These are phyloP conservation scores for Tanytarsus gracilentus DNA, from an alignment of 2,888 invertebrate genomes.

Conservation along the genomic window DNA sequence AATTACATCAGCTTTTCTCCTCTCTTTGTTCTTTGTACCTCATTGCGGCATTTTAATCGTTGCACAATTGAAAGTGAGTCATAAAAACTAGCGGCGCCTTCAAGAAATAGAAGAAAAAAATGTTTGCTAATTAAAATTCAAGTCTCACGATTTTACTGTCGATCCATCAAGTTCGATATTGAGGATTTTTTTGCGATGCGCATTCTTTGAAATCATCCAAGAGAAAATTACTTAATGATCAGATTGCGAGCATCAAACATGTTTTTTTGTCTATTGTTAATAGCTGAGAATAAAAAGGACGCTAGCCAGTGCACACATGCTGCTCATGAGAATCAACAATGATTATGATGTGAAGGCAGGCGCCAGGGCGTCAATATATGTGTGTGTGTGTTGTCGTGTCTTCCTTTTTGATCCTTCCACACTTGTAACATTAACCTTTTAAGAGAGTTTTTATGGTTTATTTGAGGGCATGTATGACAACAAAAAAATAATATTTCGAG, in stretches of 20 bases:
- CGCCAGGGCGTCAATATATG: not conserved
- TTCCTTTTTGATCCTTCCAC: not conserved
- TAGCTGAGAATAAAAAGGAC: too few species aligned
- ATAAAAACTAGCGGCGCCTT: not conserved
- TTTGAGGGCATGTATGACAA: too few species aligned
- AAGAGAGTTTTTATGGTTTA: too few species aligned
- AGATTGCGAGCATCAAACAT: too few species aligned
- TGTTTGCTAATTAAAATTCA: not conserved
- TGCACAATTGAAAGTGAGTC: too few species aligned
- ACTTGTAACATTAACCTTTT: slow-evolving; percentile 12
- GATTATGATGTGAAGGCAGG: slow-evolving; percentile 3
- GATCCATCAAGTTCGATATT: not conserved
- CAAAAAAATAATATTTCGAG: too few species aligned
- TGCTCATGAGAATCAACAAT: not conserved
- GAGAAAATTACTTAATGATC: slow-evolving; percentile 15
- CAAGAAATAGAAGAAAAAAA: not conserved
- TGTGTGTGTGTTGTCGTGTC: not conserved
- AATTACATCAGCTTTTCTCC: too few species aligned
- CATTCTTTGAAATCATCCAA: slow-evolving; percentile 5
- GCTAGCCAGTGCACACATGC: slow-evolving; percentile 11
- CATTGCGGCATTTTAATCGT: too few species aligned
- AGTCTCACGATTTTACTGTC: not conserved
- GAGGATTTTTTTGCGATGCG: not conserved
- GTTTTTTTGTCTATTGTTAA: too few species aligned
- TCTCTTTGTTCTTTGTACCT: too few species aligned